Evolutionary conservation across 2,888 invertebrate species (phyloP), one percentile per base, ranked within the genome.

Genomic region (Odontomyia ornata): DNA sequence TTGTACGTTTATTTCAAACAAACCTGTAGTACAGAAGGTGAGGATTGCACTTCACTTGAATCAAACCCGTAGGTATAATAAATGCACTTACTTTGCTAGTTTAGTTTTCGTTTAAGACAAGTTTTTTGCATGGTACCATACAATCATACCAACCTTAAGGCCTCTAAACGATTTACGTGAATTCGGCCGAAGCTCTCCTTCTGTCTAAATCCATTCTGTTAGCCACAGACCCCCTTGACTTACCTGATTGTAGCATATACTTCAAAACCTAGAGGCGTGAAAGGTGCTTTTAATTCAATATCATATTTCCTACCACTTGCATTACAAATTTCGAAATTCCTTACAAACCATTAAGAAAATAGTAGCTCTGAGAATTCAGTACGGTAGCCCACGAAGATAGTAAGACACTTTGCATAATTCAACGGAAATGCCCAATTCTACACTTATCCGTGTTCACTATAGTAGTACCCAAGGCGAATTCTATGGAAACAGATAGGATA

Each of bases 351-450:
- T 36, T 11, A 18, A 21, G 13, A 60, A 60, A 25, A 25, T 4
- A 25, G 60, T 0, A 25, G 60, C 43, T 30, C 11, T 7, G 36
- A 57, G 30, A 30, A 18, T 36, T 23, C 43, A 21, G 18, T 23
- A 36, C 11, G 13, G 73, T 13, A 21, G 36, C 43, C 43, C 73
- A 60, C n/a, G n/a, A n/a, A n/a, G n/a, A n/a, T n/a, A n/a, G n/a
- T n/a, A 43, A 57, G 73, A 30, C 60, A 46, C 73, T 73, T 73
- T 73, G 60, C 73, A 73, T 73, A 73, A 73, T 73, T 73, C 57
- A 72, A 60, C 56, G 57, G 28, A 57, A 73, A 73, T 60, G 73
- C 73, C 73, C 73, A 73, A 73, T 73, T 73, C 60, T 21, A 21
- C 60, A 36, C 60, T 73, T 73, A 73, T 73, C 73, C 9, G 9